Conservation (phyloP, 2,797 vertebrate species). For the Coendou prehensilis region DNA sequence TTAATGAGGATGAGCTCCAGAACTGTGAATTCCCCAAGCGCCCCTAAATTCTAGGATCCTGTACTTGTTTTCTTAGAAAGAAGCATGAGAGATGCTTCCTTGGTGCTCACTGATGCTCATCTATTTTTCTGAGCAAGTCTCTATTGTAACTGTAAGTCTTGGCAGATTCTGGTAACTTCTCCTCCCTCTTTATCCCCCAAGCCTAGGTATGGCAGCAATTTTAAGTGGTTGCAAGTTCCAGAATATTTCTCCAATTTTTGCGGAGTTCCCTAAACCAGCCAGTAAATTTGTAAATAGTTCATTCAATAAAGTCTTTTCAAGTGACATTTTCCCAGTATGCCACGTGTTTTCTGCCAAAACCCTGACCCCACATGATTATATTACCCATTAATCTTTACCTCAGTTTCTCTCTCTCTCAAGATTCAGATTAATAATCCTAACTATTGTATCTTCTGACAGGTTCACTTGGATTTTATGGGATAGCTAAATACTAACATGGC, state of each 20-base stretch:
- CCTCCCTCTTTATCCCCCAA: background rate
- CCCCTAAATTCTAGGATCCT: background rate
- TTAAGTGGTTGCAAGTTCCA: background rate
- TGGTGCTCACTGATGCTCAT: background rate
- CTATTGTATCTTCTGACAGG: background rate
- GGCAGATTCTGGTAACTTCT: background rate
- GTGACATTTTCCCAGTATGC: background rate
- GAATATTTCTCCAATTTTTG: background rate
- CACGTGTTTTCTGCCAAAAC: background rate
- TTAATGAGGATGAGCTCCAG: background rate
- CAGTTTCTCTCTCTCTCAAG: background rate
- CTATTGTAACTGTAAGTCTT: background rate
- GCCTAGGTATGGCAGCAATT: background rate
- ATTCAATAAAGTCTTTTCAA: background rate
- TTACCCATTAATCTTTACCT: background rate
- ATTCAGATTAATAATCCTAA: background rate
- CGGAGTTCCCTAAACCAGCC: background rate
- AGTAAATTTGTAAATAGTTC: background rate
- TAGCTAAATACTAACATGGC: background rate
- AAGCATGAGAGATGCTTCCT: background rate
- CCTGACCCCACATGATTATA: background rate
- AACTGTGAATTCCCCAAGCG: background rate
- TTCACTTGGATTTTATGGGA: background rate
- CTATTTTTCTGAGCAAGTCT: background rate
- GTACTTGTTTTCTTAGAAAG: background rate